phyloP scores from a whole-genome alignment of 2,888 invertebrate species.

The Trimorus sp. region DNA sequence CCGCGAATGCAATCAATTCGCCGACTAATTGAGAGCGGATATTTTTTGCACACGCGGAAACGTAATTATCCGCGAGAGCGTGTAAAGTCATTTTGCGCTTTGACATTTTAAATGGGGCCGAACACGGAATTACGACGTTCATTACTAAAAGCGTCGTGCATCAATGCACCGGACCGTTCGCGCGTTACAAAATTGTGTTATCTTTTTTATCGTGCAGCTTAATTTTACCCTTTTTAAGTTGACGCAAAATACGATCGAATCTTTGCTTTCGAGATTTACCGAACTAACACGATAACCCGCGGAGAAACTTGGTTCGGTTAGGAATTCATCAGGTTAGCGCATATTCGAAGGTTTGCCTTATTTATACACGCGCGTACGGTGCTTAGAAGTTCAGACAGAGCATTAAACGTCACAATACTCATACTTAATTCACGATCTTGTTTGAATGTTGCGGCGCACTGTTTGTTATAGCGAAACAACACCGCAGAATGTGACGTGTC shows the following conservation, averaged over 20 bases:
- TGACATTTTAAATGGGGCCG: slow-evolving; percentile 18
- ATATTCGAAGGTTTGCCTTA: slow-evolving; percentile 20
- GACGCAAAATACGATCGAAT: too few species aligned
- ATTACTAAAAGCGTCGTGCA: slow-evolving; percentile 11
- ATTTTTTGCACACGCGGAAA: too few species aligned
- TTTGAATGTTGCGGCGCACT: neutral
- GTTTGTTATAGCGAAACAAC: too few species aligned
- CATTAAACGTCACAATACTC: slow-evolving; percentile 8
- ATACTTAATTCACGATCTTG: slow-evolving; percentile 18
- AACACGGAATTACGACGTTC: slow-evolving; percentile 10
- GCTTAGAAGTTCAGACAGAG: neutral
- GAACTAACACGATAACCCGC: slow-evolving; percentile 4
- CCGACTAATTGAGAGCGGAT: too few species aligned
- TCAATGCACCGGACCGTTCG: neutral
- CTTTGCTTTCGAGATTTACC: slow-evolving; percentile 9
- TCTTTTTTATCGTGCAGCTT: neutral
- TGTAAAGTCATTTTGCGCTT: slow-evolving; percentile 11
- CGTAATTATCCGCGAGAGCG: neutral
- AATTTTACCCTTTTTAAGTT: too few species aligned
- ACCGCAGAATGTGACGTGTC: too few species aligned
- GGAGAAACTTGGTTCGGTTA: slow-evolving; percentile 1
- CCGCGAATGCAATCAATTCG: too few species aligned
- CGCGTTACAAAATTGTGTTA: slow-evolving; percentile 18
- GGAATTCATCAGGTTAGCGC: slow-evolving; percentile 6
- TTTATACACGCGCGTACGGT: slow-evolving; percentile 7